Evolutionary conservation across 2,888 invertebrate species (phyloP).

Genomic region (Callinectes sapidus): DNA sequence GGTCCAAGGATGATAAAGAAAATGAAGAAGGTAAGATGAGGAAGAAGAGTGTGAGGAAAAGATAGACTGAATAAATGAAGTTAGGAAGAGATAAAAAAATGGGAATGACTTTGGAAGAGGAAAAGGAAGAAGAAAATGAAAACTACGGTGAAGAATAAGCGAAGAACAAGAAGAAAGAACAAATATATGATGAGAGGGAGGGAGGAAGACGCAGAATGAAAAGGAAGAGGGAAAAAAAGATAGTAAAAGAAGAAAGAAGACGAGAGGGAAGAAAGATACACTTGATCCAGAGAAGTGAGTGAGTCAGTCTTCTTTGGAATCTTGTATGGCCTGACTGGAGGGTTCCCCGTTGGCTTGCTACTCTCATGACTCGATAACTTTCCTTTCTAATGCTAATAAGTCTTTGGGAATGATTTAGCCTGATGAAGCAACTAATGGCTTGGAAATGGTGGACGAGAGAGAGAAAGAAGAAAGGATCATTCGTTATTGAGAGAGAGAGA

Average conservation of each 20-base stretch:
- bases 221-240: too few relatives aligned
- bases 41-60: neutral
- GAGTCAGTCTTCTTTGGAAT: neutral
- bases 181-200: neutral
- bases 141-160: neutral
- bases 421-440: neutral
- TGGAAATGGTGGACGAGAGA: neutral
- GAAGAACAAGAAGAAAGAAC: neutral
- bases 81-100: too few relatives aligned
- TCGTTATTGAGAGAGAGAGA: slow-evolving; percentile 5
- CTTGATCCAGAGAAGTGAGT: too few relatives aligned
- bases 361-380: neutral
- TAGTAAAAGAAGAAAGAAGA: neutral
- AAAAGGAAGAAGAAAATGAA: neutral
- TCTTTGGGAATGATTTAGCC: neutral
- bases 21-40: neutral
- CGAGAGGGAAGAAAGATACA: neutral
- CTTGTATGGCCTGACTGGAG: neutral
- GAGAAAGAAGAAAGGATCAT: neutral
- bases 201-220: neutral
- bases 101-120: neutral
- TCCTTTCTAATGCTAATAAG: neutral
- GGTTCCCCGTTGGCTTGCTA: neutral
- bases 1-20: neutral
- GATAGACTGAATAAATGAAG: neutral